phyloP scores from a whole-genome alignment of 2,888 invertebrate genomes.

The Monoplex corrugatus region DNA sequence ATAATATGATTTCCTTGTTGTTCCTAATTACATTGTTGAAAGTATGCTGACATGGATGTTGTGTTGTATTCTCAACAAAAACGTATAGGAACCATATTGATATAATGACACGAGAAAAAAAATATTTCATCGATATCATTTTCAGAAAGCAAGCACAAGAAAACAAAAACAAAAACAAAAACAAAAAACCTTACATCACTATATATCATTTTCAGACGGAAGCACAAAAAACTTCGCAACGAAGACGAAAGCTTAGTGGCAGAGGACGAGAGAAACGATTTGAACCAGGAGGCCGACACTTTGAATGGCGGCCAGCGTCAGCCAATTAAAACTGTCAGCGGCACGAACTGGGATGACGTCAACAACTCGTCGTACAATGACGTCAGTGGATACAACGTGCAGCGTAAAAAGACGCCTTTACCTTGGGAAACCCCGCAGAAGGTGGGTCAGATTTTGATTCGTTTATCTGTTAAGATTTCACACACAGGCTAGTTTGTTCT shows the following conservation, averaged over 20 bases:
- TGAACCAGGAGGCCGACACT: slow-evolving; percentile 43
- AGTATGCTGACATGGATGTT: too few species aligned
- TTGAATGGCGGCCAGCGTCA: background rate
- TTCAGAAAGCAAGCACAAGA: too few species aligned
- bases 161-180: too few species aligned
- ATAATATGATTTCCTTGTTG: too few species aligned
- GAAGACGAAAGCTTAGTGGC: slow-evolving; percentile 51
- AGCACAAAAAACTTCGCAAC: slow-evolving; percentile 52
- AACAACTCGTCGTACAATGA: background rate
- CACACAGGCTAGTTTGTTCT: too few species aligned
- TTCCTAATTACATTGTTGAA: too few species aligned
- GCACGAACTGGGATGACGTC: background rate
- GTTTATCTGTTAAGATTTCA: too few species aligned
- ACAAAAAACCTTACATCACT: too few species aligned
- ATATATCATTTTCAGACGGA: slow-evolving; percentile 44
- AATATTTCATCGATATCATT: too few species aligned
- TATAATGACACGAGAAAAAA: too few species aligned
- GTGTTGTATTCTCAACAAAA: too few species aligned
- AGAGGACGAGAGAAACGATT: slow-evolving; percentile 49
- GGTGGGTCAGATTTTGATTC: background rate
- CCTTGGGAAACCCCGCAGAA: slow-evolving; percentile 35
- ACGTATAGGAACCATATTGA: too few species aligned
- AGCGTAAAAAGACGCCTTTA: slow-evolving; percentile 36
- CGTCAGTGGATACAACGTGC: slow-evolving; percentile 30
- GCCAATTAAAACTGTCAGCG: slow-evolving; percentile 31